Percentiles rank a stretch among this genome's conserved stretches.
phyloP scores from a whole-genome alignment of 2,888 invertebrate genomes.

The Eledone cirrhosa region DNA sequence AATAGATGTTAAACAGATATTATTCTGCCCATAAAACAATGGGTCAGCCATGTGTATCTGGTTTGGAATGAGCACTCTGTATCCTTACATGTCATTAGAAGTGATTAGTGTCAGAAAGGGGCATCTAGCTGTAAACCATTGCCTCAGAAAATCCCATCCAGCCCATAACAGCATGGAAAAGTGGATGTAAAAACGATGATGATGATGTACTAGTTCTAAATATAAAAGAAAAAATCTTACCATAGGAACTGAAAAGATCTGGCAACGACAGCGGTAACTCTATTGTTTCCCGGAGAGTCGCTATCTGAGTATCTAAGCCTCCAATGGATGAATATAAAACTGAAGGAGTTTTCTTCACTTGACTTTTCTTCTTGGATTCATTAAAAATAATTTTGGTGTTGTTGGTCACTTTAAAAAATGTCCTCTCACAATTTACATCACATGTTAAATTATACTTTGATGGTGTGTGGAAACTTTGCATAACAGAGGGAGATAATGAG shows the following conservation, averaged over 20 bases:
- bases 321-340: conserved; percentile 41
- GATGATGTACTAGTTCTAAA: too few relatives aligned
- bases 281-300: conserved; percentile 46
- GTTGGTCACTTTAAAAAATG: conserved; percentile 39
- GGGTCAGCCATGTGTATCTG: too few relatives aligned
- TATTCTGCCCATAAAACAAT: too few relatives aligned
- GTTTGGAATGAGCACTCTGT: too few relatives aligned
- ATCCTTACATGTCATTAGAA: too few relatives aligned
- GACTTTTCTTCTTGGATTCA: conserved; percentile 1
- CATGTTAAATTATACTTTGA: not conserved
- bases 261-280: conserved; percentile 49
- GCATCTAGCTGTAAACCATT: too few relatives aligned
- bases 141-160: too few relatives aligned
- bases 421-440: not conserved
- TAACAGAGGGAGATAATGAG: not conserved
- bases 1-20: too few relatives aligned
- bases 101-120: too few relatives aligned
- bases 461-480: conserved; percentile 36
- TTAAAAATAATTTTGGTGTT: conserved; percentile 37
- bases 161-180: too few relatives aligned
- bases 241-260: conserved; percentile 48
- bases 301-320: conserved; percentile 51
- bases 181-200: too few relatives aligned
- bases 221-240: conserved; percentile 36
- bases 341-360: not conserved